phyloP scores from a whole-genome alignment of 2,113 vertebrate species.

The Notarius lentiginosus region DNA sequence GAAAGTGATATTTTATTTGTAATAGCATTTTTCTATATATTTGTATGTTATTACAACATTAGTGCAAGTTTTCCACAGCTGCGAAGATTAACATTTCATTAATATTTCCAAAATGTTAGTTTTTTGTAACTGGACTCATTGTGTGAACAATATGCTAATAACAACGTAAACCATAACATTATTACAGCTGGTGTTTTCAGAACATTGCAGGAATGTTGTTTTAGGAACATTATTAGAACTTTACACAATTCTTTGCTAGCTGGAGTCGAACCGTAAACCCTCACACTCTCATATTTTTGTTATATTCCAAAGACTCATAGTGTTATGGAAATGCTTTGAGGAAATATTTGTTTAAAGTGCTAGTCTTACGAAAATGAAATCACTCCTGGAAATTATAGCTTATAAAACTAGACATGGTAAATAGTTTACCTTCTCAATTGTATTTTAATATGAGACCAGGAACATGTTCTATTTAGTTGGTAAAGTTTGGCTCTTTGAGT shows the following conservation, averaged over 20 bases:
- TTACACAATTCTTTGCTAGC: neutral
- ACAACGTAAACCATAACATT: neutral
- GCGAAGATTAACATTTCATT: neutral
- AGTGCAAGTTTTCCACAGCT: neutral
- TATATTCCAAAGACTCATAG: neutral
- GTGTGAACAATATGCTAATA: neutral
- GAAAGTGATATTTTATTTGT: neutral
- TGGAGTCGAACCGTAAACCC: neutral
- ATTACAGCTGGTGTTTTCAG: neutral
- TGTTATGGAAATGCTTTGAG: neutral
- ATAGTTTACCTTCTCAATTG: too few relatives aligned
- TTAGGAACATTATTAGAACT: neutral
- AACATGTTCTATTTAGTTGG: too few relatives aligned
- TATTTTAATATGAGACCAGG: too few relatives aligned
- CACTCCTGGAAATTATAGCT: too few relatives aligned
- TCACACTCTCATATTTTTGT: neutral
- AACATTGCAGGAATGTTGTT: neutral
- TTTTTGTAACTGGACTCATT: neutral
- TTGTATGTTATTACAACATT: neutral
- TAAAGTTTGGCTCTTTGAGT: too few relatives aligned
- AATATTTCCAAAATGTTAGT: neutral
- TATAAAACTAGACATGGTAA: too few relatives aligned
- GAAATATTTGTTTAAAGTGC: neutral
- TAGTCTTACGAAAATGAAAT: too few relatives aligned
- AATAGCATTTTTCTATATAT: neutral